Base-by-base conservation (phyloP, 2,113 vertebrate species). In the Dunckerocampus dactyliophorus region DNA sequence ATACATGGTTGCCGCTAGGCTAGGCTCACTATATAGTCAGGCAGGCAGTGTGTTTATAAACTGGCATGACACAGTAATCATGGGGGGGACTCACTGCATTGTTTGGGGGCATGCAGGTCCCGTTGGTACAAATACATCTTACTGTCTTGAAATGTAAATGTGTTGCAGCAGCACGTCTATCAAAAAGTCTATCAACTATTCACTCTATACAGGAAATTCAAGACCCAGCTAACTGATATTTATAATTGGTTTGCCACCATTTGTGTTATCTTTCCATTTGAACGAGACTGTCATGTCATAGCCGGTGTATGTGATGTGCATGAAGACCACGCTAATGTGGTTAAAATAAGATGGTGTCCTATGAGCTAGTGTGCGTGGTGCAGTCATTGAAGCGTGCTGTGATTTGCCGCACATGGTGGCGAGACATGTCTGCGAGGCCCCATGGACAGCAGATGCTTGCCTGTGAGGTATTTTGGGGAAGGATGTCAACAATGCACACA, bases 381-480 rank as follows among this genome's bases (percentile, higher is more conserved):
- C 12, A 16, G 51, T 53, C 56, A 55, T 65, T 62, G 55, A 47
- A 71, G 64, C 52, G 7, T 21, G 47, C 52, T 5, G 31, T 5
- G 31, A 5, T 10, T 37, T 24, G 63, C 12, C 63, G 50, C 58
- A 47, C 49, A 76, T 47, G 64, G 65, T 62, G 59, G 19, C 22
- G 55, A 71, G 56, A 65, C 58, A n/a, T 3, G 61, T 64, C 63
- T 31, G 67, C 16, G 22, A 31, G 56, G 51, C 54, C 39, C 55
- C 67, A 67, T 66, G 70, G 65, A 75, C 76, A 58, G 60, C 66
- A 71, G 72, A 73, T 64, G 80, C 80, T 76, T 28, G 61, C 48
- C 63, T 69, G 79, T 68, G 71, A 76, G 71, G 64, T 70, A 68
- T 75, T 85, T 70, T 72, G 76, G 62, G 66, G 70, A 72, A 63